These are phyloP conservation scores for Drosophila leonis DNA, from an alignment of 2,888 invertebrate species.

Conservation along the genomic window DNA sequence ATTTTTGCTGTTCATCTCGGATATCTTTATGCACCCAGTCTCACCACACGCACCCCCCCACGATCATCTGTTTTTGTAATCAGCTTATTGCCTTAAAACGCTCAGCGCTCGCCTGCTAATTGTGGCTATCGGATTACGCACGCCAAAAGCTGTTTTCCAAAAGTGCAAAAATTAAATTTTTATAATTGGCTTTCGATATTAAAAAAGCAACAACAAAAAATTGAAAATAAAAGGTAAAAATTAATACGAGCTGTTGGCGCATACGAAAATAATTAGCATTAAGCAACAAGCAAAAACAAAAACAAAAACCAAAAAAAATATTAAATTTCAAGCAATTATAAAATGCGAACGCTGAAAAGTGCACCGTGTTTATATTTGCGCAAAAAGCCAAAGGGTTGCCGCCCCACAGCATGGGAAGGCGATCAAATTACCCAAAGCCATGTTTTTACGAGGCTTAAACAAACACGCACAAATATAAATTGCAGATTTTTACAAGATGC, in stretches of 20 bases:
- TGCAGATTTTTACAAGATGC: constrained; percentile 65
- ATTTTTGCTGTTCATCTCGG: neutral
- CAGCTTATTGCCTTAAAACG: constrained; percentile 60
- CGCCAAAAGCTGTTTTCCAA: constrained; percentile 64
- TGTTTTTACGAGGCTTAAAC: constrained; percentile 63
- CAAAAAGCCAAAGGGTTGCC: constrained; percentile 45
- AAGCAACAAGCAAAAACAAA: constrained; percentile 45
- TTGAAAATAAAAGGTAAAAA: constrained; percentile 10
- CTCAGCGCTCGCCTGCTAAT: constrained; percentile 55
- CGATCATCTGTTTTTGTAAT: constrained; percentile 53
- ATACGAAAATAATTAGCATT: constrained; percentile 76
- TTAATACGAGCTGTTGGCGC: constrained; percentile 30
- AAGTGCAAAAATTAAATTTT: constrained; percentile 74
- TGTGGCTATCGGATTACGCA: constrained; percentile 75
- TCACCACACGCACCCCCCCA: neutral
- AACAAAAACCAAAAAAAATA: constrained; percentile 55
- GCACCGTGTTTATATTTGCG: constrained; percentile 47
- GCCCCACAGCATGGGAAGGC: constrained; percentile 10
- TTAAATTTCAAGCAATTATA: constrained; percentile 81
- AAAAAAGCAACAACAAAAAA: constrained; percentile 22
- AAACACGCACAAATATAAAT: constrained; percentile 72
- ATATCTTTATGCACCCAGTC: neutral
- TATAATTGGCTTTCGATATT: constrained; percentile 73
- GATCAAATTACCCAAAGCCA: constrained; percentile 60
- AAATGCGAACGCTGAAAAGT: constrained; percentile 62